Base-by-base conservation (phyloP, 2,888 invertebrate genomes). In the Drosophila melanocephala region DNA sequence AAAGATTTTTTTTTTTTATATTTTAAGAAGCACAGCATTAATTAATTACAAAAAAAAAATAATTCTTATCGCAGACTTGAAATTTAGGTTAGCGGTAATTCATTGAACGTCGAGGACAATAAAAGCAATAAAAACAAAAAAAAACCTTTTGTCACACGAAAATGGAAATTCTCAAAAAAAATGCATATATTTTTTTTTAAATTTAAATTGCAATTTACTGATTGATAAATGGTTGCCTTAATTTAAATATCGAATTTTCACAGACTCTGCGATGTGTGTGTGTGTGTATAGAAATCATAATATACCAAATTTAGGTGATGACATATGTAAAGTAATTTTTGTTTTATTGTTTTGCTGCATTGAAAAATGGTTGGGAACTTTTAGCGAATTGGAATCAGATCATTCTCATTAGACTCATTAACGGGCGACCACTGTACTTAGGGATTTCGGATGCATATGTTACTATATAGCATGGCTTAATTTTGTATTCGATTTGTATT, bases 71-170 rank as follows among this genome's bases (percentile, higher is more conserved):
- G 44, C 32, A 52, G 14, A 1, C 19, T n/a, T 30, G 12, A 51
- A 51, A 52, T 56, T 28, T 42, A n/a, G 65, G 69, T 73, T 66
- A 70, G 50, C 30, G 51, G 37, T 62, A 51, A 67, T 50, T 62
- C 57, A 60, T 51, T 71, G 19, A 47, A 60, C 55, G 37, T 39
- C 14, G 22, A 26, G 26, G 2, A 7, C 26, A 26, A 16, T 2
- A 5, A 26, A 16, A 26, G 26, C 7, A 26, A 47, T 47, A 22
- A 22, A 26, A 47, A 16, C 10, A 6, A 19, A 10, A 12, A 9
- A 37, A 14, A 47, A 4, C 6, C 6, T 4, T 33, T 39, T 14
- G 3, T 16, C 16, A 4, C 14, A 32, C 22, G 0, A 2, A 30
- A 32, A 16, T 32, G 5, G 1, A 44, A 22, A 44, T 5, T 22